Evolutionary conservation across 2,797 vertebrate genomes (phyloP).

Genomic region (Gallinago stenura): DNA sequence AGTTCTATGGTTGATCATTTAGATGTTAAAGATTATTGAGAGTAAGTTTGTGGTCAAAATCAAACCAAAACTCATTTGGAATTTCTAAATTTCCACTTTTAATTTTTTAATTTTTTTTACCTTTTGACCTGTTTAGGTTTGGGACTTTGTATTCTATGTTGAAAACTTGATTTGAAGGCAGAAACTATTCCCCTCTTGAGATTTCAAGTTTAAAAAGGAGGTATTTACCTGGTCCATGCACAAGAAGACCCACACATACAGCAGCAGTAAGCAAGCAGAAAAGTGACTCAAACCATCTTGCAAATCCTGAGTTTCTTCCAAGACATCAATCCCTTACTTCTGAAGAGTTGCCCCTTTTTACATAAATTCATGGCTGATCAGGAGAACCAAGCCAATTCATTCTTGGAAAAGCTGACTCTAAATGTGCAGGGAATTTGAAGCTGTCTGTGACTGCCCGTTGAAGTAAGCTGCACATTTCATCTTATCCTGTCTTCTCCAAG

Average conservation of each 20-base stretch:
- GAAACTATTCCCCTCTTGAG: neutral
- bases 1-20: neutral
- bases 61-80: neutral
- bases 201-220: neutral
- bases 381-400: neutral
- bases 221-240: neutral
- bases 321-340: neutral
- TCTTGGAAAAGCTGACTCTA: neutral
- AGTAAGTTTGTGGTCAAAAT: neutral
- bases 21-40: neutral
- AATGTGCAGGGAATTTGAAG: neutral
- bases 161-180: neutral
- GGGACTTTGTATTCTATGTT: neutral
- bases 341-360: neutral
- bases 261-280: neutral
- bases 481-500: neutral
- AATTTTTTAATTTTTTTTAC: neutral
- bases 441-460: rapidly evolving
- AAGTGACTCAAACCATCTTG: neutral
- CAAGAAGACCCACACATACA: neutral
- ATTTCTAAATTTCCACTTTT: neutral
- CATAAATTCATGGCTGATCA: neutral
- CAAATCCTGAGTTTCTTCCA: neutral
- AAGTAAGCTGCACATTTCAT: neutral
- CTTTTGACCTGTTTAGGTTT: neutral